Base-by-base conservation (phyloP, 92 coral and sea anemone species). In the Anthopleura xanthogrammica region DNA sequence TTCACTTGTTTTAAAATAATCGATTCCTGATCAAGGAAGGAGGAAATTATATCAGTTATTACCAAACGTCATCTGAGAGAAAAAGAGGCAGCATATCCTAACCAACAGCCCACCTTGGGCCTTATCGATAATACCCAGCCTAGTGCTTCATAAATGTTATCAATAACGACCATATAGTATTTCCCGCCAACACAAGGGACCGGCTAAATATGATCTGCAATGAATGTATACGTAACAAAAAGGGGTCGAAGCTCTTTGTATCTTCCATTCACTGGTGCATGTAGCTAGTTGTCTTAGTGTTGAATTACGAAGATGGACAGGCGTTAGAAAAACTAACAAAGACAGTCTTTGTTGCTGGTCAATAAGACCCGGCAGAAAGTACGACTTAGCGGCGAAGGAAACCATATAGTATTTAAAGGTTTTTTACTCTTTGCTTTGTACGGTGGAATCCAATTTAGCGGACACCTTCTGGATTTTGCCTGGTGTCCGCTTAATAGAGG, bases 41-140 rank as follows among this genome's bases (percentile, higher is more conserved):
- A 68, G 41, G 36, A 46, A 62, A 62, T 12, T 23, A 68, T 24
- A 68, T 68, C 74, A 68, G 74, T 22, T 46, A 23, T 58, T 8
- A 4, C 17, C 42, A 68, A 29, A 65, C 22, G 4, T 13, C 43
- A 68, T 13, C 40, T 36, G 36, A 9, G 74, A 68, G 17, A 3
- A 10, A 7, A 62, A 20, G 9, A 62, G 4, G 4, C 70, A 11
- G 11, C 11, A 54, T 54, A 54, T 54, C 58, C 70, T 36, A 23
- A 68, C 29, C 74, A 29, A 68, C 13, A 29, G 74, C 29, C 42
- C 36, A 1, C 36, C 74, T 36, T 24, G 36, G 41, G 36, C 29
- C 74, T 68, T 68, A 68, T 68, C 74, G 42, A 68, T 36, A 68
- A 11, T 36, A 68, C 41, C 40, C 74, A 68, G 40, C 74, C 43